phyloP scores from a whole-genome alignment of 2,888 invertebrate genomes.

The Netelia inedita region DNA sequence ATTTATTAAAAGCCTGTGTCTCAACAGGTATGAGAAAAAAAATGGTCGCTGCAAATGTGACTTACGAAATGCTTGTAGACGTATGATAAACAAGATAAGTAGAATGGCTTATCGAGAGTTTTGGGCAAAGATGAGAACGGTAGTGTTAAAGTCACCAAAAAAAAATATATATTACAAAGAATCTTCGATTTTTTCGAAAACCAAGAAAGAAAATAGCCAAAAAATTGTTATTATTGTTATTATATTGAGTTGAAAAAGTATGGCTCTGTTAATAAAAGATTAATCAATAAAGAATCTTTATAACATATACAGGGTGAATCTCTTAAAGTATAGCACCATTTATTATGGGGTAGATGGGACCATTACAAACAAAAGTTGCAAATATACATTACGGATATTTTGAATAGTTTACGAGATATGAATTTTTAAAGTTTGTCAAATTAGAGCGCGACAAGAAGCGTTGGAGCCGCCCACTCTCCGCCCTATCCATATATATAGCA shows the following conservation, averaged over 20 bases:
- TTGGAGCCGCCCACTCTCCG: no score
- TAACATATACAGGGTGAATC: no score
- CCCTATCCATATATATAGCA: no score
- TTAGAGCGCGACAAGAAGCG: no score
- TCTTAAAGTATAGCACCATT: no score
- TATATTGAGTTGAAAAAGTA: constrained; percentile 18
- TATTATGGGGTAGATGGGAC: no score
- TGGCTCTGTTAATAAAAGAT: constrained; percentile 41
- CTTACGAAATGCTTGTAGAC: constrained; percentile 43
- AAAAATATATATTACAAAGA: constrained; percentile 40
- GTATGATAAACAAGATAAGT: constrained; percentile 34
- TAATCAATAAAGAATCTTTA: constrained; percentile 32
- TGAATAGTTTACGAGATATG: no score
- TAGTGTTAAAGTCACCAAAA: constrained; percentile 55
- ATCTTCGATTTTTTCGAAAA: constrained; percentile 42
- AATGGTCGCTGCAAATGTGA: constrained; percentile 58
- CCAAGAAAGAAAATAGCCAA: constrained; percentile 19
- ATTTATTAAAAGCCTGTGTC: constrained; percentile 43
- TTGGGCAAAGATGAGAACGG: no score
- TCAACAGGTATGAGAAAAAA: constrained; percentile 59
- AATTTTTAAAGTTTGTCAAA: no score
- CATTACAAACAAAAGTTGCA: no score
- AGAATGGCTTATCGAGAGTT: constrained; percentile 34
- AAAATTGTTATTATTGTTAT: constrained; percentile 13
- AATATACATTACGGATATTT: no score